Base-by-base conservation (phyloP, 2,113 vertebrate species). In the Dromas ardeola region DNA sequence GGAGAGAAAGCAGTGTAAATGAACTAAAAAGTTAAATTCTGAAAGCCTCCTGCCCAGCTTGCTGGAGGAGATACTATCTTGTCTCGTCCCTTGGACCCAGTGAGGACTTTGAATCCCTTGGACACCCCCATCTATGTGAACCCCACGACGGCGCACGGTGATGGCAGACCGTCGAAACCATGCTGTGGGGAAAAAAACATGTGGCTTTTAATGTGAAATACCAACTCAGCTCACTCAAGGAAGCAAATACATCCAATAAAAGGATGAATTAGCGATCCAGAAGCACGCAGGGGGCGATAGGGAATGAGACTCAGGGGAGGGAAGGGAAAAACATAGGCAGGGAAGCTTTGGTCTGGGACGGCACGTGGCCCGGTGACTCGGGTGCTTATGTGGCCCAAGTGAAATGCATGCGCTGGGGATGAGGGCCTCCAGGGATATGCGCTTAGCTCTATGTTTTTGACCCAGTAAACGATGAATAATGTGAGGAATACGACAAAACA, bases 121-220 rank as follows among this genome's bases (percentile, higher is more conserved):
- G 66, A 70, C 71, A 38, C 58, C 11, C n/a, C 4, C 30, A 50
- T 17, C 45, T 40, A 3, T 9, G 45, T 27, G 67, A 77, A 4
- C 23, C 45, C 36, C 1, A 0, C 2, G 2, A 2, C 0, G 2
- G 27, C 20, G 1, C 40, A 2, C 2, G 2, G 71, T 1, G 11
- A 16, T 11, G 40, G 23, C 65, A 70, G 63, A 30, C 3, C 6
- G 11, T 9, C 38, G 32, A 61, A 36, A 36, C 49, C 42, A 5
- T 2, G 6, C 42, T 76, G 22, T 2, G 12, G 81, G 7, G 69
- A 56, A 47, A 61, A 50, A 69, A 55, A 4, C 32, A 5, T 27
- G 32, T 5, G 11, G 23, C 36, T 90, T 90, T 4, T 8, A 6
- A 18, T 2, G n/a, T n/a, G 36, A 47, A 32, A 25, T 18, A 50